Evolutionary conservation across 2,888 invertebrate species (phyloP), one percentile per base, ranked within the genome.

Genomic region (Taphrorychus bicolor): DNA sequence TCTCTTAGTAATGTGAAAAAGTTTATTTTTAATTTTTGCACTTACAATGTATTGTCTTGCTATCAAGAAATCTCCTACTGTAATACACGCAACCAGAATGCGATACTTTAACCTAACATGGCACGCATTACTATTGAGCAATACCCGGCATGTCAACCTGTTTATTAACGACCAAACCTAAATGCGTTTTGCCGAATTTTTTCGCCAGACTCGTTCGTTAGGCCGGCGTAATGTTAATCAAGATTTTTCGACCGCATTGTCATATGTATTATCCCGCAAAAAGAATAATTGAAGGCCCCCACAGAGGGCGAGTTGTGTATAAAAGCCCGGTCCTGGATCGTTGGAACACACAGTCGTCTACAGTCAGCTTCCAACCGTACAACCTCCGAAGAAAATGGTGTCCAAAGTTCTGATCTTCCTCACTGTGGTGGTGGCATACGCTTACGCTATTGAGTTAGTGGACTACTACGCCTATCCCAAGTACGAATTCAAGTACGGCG

Each of bases 401-500:
- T 16, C 49, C 56, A 66, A 60, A 41, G 9, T 11, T 14, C 16
- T 63, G 41, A 23, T 62, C 18, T 7, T 61, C 21, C 18, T 63
- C 16, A 58, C 54, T 23, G 19, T 53, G 3, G 19, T 63, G 48
- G 40, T 63, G 19, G 68, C 42, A 18, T 18, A 9, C 3, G 59
- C 52, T 23, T 56, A 19, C 53, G 58, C 49, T 11, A 24, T 45
- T 7, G 19, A 52, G 5, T 16, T 23, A 2, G 59, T 59, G 23
- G 66, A 66, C 42, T 61, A 66, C 45, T 52, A 66, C 56, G 58
- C 69, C 1, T 66, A 65, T 21, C 69, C 69, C 21, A 69, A 61
- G 48, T 70, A 70, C 63, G 70, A 70, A 19, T 70, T 70, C 54
- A 66, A 63, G 23, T 70, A 70, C 18, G 70, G 66, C 23, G 70